Conservation (phyloP, 2,797 vertebrate genomes). For the Semaprochilodus insignis region DNA sequence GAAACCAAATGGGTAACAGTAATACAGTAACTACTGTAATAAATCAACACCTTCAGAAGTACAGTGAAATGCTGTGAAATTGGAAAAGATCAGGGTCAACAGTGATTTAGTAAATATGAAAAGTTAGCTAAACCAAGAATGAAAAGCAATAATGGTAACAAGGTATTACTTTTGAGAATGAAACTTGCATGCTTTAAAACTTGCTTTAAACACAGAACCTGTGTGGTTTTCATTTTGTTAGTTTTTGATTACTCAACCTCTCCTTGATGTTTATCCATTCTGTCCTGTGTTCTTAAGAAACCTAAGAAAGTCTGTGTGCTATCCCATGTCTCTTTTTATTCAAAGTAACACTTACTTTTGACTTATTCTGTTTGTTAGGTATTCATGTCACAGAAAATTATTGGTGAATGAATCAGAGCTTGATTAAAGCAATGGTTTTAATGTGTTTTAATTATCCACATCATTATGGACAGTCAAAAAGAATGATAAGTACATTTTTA, state of each 20-base stretch:
- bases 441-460: neutral
- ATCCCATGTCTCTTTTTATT: neutral
- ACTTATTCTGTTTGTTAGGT: neutral
- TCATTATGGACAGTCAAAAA: constrained; percentile 19
- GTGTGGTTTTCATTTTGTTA: constrained; percentile 29
- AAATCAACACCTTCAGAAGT: constrained; percentile 1
- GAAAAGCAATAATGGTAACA: constrained; percentile 55
- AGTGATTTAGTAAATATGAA: constrained; percentile 27
- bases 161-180: constrained; percentile 41
- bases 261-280: constrained; percentile 10
- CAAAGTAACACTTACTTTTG: neutral
- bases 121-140: constrained; percentile 45
- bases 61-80: constrained; percentile 8
- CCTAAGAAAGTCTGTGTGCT: constrained; percentile 3
- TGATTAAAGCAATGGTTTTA: constrained; percentile 38
- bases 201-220: constrained; percentile 29
- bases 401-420: constrained; percentile 5
- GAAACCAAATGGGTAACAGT: constrained; percentile 16
- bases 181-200: constrained; percentile 47
- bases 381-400: constrained; percentile 23
- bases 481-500: constrained; percentile 39
- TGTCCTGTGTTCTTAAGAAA: neutral
- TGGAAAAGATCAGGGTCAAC: constrained; percentile 47
- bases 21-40: constrained; percentile 28
- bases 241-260: neutral